A percentile compares a stretch with the other conserved stretches of the same genome.
These are phyloP conservation scores for Drosophila anomalata DNA, from an alignment of 2,888 invertebrate species.

Conservation along the genomic window DNA sequence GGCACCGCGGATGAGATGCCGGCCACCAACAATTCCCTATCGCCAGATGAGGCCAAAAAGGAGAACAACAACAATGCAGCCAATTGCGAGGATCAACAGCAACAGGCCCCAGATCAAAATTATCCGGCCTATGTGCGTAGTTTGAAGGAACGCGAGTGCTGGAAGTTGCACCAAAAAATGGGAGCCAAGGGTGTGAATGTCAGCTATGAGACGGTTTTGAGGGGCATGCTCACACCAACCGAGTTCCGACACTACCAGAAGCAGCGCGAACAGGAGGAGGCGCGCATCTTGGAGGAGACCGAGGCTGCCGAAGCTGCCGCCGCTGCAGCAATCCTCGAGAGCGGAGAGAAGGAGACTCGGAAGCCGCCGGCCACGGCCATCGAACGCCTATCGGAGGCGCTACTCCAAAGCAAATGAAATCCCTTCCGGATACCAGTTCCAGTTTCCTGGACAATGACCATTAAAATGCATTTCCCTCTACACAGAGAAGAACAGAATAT, in stretches of 20 bases:
- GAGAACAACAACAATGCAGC: constrained; percentile 64
- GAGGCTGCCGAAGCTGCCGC: constrained; percentile 66
- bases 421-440: not conserved
- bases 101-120: constrained; percentile 62
- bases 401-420: constrained; percentile 63
- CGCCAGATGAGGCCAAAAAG: constrained; percentile 63
- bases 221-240: constrained; percentile 89
- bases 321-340: constrained; percentile 37
- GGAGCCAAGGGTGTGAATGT: constrained; percentile 88
- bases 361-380: constrained; percentile 65
- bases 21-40: constrained; percentile 5
- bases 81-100: constrained; percentile 56
- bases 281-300: constrained; percentile 75
- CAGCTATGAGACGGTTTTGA: constrained; percentile 88
- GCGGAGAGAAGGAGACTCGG: constrained; percentile 49
- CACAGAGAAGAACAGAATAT: not conserved
- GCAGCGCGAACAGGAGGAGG: constrained; percentile 81
- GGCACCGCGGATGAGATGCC: constrained; percentile 1
- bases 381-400: constrained; percentile 74
- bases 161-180: constrained; percentile 89
- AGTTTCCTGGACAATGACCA: constrained; percentile 38
- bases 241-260: constrained; percentile 88
- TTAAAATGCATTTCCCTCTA: constrained; percentile 62
- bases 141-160: constrained; percentile 87
- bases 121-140: constrained; percentile 85